Evolutionary conservation across 1,140 invertebrate genomes (phyloP).

Genomic region (Drusus annulatus): DNA sequence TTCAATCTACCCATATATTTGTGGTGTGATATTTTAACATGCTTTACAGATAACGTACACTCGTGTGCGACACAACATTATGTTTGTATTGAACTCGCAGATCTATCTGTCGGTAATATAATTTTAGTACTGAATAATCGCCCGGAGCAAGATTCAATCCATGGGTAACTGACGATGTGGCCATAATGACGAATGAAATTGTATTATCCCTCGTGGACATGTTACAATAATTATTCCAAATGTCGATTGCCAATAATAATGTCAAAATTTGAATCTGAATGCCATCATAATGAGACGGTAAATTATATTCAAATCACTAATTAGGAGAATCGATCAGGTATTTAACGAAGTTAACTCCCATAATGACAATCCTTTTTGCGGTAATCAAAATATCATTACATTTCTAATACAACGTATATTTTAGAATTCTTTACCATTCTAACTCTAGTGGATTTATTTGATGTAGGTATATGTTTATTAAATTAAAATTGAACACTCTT

Average conservation of each 20-base stretch:
- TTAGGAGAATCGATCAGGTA: slow-evolving; percentile 7
- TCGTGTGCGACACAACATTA: too few species aligned
- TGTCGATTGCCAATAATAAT: not conserved
- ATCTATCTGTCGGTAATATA: not conserved
- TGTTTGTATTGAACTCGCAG: too few species aligned
- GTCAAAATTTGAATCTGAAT: slow-evolving; percentile 31
- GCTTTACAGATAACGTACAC: too few species aligned
- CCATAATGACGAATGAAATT: slow-evolving; percentile 22
- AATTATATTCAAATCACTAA: slow-evolving; percentile 31
- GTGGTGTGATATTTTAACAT: too few species aligned
- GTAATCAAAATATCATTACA: too few species aligned
- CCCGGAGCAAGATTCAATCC: not conserved
- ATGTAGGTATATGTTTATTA: too few species aligned
- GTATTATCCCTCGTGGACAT: slow-evolving; percentile 15
- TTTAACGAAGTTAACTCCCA: not conserved
- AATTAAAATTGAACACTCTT: too few species aligned
- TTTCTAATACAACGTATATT: too few species aligned
- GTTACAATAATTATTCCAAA: slow-evolving; percentile 20
- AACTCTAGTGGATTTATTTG: too few species aligned
- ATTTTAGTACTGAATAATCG: not conserved
- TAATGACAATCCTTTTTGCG: too few species aligned
- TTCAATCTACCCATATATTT: too few species aligned
- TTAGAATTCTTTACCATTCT: too few species aligned
- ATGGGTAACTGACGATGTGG: not conserved
- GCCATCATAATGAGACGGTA: slow-evolving; percentile 12